A percentile compares a stretch with the other conserved stretches of the same genome.
Evolutionary conservation across 2,797 vertebrate species (phyloP).

Genomic region (Neostethus bicornis): DNA sequence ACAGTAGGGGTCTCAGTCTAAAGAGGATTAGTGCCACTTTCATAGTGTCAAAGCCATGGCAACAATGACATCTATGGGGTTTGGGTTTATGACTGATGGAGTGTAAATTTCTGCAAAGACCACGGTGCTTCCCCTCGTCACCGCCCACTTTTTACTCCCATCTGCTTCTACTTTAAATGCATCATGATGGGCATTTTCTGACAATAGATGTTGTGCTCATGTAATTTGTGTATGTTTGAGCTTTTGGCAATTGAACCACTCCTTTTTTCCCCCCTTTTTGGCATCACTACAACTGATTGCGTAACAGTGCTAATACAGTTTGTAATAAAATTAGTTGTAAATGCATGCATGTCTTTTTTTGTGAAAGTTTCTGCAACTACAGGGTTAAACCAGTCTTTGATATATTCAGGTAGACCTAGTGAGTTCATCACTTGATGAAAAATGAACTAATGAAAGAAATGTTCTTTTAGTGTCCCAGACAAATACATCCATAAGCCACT

Average conservation of each 20-base stretch:
- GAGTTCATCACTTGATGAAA: slow-evolving; percentile 72
- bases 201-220: slow-evolving; percentile 39
- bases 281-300: too few relatives aligned
- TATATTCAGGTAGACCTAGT: slow-evolving; percentile 44
- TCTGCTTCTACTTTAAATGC: slow-evolving; percentile 51
- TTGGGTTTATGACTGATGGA: slow-evolving; percentile 59
- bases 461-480: slow-evolving; percentile 64
- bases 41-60: slow-evolving; percentile 72
- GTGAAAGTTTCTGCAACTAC: slow-evolving; percentile 10
- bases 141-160: slow-evolving; percentile 52
- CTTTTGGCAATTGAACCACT: slow-evolving; percentile 1
- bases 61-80: slow-evolving; percentile 63
- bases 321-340: too few relatives aligned
- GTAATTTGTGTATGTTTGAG: slow-evolving; percentile 32
- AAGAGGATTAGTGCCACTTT: slow-evolving; percentile 72
- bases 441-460: slow-evolving; percentile 74
- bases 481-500: slow-evolving; percentile 79
- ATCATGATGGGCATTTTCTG: slow-evolving; percentile 29
- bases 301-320: too few relatives aligned
- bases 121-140: slow-evolving; percentile 50
- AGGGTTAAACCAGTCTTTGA: slow-evolving; percentile 42
- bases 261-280: not conserved
- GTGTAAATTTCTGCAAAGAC: slow-evolving; percentile 62
- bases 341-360: slow-evolving; percentile 30
- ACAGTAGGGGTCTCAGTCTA: slow-evolving; percentile 66